Conservation (phyloP, 2,797 vertebrate species). For the Ambastaia sidthimunki region DNA sequence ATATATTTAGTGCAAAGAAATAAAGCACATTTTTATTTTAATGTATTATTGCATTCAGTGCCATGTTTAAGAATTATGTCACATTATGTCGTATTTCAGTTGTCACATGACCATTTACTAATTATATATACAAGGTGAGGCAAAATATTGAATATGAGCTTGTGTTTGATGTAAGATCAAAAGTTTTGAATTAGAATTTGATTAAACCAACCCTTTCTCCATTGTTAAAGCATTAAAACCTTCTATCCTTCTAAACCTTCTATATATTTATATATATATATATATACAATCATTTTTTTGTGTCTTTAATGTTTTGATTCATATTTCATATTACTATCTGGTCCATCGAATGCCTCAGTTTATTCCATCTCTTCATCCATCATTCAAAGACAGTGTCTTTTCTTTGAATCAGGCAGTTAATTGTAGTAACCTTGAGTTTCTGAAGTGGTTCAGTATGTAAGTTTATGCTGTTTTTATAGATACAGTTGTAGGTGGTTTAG, state of each 20-base stretch:
- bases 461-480: background rate
- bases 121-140: too few relatives aligned
- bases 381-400: background rate
- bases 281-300: too few relatives aligned
- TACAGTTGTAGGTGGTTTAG: background rate
- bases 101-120: too few relatives aligned
- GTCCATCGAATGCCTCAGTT: too few relatives aligned
- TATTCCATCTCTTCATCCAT: too few relatives aligned
- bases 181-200: background rate
- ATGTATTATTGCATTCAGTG: background rate
- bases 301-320: too few relatives aligned
- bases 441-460: background rate
- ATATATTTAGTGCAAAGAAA: background rate
- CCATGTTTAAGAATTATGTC: background rate
- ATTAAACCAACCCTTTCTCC: too few relatives aligned
- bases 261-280: too few relatives aligned
- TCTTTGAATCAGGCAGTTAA: background rate
- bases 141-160: too few relatives aligned
- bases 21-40: background rate
- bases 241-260: background rate
- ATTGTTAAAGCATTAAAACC: background rate
- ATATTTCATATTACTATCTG: too few relatives aligned
- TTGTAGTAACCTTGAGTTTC: background rate
- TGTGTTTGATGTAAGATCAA: too few relatives aligned
- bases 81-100: too few relatives aligned